These are phyloP conservation scores for Drosophila birchii DNA, from an alignment of 2,888 invertebrate genomes.

Conservation along the genomic window DNA sequence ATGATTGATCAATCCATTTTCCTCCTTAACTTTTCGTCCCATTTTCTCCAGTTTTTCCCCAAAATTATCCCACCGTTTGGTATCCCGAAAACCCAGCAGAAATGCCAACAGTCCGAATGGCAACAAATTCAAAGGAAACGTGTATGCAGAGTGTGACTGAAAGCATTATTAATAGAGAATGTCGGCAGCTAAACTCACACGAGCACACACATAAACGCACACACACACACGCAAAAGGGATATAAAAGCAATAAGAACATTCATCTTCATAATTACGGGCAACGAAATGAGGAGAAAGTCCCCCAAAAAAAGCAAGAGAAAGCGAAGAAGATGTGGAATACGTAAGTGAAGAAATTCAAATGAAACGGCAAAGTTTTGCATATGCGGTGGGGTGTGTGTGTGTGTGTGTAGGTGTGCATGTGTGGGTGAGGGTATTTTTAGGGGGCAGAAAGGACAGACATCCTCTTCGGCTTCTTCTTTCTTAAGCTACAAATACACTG, in stretches of 20 bases:
- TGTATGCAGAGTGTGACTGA: conserved; percentile 80
- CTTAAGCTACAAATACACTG: not conserved
- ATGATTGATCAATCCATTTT: not conserved
- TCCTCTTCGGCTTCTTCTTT: not conserved
- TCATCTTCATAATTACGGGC: conserved; percentile 77
- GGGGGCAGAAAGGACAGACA: not conserved
- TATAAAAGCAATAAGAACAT: conserved; percentile 79
- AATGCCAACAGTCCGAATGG: conserved; percentile 55
- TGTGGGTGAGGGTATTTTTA: conserved; percentile 4
- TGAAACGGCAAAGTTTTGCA: conserved; percentile 74
- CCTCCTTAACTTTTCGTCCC: not conserved
- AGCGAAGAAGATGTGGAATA: conserved; percentile 14
- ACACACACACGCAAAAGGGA: conserved; percentile 51
- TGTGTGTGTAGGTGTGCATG: conserved; percentile 1
- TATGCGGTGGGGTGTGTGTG: conserved; percentile 48
- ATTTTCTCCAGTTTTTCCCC: not conserved
- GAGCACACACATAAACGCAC: conserved; percentile 23
- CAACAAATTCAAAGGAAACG: conserved; percentile 71
- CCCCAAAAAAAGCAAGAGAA: not conserved
- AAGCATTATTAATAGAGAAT: conserved; percentile 79
- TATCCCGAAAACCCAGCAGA: not conserved
- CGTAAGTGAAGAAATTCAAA: conserved; percentile 56
- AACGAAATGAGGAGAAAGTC: conserved; percentile 29
- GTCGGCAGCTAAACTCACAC: conserved; percentile 59
- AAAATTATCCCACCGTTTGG: conserved; percentile 43